Percentiles rank a stretch among this genome's conserved stretches.
phyloP scores from a whole-genome alignment of 2,113 vertebrate species.

The Saguinus imperator region DNA sequence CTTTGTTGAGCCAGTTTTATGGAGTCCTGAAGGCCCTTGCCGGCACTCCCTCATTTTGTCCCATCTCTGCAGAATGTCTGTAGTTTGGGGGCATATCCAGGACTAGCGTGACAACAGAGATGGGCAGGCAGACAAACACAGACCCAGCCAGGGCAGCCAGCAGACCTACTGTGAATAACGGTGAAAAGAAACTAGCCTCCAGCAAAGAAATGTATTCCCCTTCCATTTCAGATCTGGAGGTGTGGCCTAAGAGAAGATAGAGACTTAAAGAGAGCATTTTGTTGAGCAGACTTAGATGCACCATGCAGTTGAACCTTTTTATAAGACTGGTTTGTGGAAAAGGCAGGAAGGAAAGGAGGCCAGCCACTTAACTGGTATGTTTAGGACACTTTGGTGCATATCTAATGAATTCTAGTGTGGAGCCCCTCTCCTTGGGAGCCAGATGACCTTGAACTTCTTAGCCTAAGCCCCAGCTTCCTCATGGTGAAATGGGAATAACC shows the following conservation, averaged over 20 bases:
- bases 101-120: not conserved
- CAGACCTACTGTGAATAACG: not conserved
- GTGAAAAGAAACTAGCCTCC: not conserved
- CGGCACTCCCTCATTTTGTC: accelerated
- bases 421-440: not conserved
- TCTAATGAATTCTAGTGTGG: not conserved
- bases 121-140: too few species aligned
- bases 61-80: not conserved
- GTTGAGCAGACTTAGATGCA: not conserved
- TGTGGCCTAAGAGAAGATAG: not conserved
- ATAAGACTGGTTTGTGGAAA: not conserved
- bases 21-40: not conserved
- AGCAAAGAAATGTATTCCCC: not conserved
- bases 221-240: not conserved
- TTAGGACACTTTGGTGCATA: not conserved
- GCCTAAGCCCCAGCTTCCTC: not conserved
- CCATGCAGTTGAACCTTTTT: not conserved
- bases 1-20: not conserved
- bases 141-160: not conserved
- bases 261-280: not conserved
- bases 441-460: slow-evolving; percentile 5
- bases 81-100: not conserved
- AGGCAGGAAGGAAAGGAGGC: not conserved
- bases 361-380: not conserved
- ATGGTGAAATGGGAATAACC: not conserved